These are phyloP conservation scores for Melieria omissa DNA, from an alignment of 2,888 invertebrate genomes.

Conservation along the genomic window DNA sequence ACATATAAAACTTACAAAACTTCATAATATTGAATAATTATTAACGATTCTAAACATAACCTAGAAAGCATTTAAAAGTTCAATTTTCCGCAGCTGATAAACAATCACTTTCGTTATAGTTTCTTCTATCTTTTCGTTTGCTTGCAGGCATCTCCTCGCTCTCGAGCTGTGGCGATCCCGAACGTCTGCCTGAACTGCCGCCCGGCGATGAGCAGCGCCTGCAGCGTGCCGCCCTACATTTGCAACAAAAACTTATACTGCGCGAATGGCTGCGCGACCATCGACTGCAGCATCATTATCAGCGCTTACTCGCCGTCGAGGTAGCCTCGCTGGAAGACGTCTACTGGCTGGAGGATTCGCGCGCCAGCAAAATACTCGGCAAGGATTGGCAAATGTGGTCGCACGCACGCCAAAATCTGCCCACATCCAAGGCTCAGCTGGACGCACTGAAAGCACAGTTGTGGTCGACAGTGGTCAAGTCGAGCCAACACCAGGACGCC, in stretches of 20 bases:
- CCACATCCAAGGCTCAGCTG: conserved; percentile 83
- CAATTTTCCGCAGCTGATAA: too few relatives aligned
- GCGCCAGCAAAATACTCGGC: conserved; percentile 80
- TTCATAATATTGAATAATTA: too few relatives aligned
- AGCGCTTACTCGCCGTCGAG: conserved; percentile 80
- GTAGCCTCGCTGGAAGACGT: conserved; percentile 89
- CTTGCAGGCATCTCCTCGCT: conserved; percentile 82
- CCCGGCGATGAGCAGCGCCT: conserved; percentile 85
- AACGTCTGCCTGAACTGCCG: conserved; percentile 81
- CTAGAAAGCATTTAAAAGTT: too few relatives aligned
- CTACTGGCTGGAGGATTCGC: conserved; percentile 88
- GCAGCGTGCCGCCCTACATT: conserved; percentile 81
- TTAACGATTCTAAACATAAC: too few relatives aligned
- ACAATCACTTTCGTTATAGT: too few relatives aligned
- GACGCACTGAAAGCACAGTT: conserved; percentile 83
- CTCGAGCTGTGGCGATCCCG: conserved; percentile 83
- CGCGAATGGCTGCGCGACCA: conserved; percentile 86
- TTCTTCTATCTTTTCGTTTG: background rate
- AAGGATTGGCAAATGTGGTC: conserved; percentile 85
- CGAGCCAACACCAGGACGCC: conserved; percentile 86
- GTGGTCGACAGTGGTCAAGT: conserved; percentile 88
- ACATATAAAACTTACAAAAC: too few relatives aligned
- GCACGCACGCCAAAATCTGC: conserved; percentile 81
- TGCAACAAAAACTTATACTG: conserved; percentile 86
- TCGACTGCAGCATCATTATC: conserved; percentile 78